Percentiles rank a stretch among this genome's conserved stretches.
Evolutionary conservation across 2,888 invertebrate species (phyloP).

Genomic region (Eristalis intricaria): DNA sequence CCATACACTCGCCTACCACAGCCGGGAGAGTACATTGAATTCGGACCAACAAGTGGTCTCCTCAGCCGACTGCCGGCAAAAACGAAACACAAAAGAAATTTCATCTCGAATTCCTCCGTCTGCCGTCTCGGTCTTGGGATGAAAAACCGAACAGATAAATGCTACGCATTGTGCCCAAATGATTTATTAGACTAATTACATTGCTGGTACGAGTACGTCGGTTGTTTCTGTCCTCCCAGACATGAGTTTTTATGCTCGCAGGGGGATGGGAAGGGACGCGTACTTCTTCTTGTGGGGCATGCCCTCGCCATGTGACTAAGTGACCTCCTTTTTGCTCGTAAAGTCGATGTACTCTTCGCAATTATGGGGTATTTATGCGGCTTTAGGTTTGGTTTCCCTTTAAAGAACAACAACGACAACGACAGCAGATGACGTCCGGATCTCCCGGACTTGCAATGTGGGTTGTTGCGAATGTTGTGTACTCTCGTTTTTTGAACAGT

Average conservation of each 20-base stretch:
- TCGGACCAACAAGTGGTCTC: neutral
- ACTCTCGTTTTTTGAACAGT: too few relatives aligned
- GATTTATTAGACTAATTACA: neutral
- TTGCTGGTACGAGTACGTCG: neutral
- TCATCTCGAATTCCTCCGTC: neutral
- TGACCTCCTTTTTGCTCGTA: neutral
- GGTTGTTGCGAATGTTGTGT: neutral
- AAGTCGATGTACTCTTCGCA: neutral
- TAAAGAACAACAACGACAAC: neutral
- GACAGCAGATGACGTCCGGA: neutral
- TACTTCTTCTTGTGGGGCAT: neutral
- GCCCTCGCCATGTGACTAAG: neutral
- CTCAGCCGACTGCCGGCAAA: neutral
- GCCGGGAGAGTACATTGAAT: neutral
- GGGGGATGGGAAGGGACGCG: neutral
- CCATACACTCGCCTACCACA: neutral
- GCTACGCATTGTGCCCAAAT: slow-evolving; percentile 1
- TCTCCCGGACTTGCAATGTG: neutral
- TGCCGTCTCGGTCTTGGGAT: neutral
- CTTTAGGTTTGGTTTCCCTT: neutral
- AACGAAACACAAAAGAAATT: neutral
- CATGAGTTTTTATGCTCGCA: neutral
- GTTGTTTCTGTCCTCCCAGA: neutral
- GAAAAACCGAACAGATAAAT: neutral
- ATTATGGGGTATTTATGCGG: neutral